phyloP scores from a whole-genome alignment of 2,797 vertebrate genomes.

The Huso huso region DNA sequence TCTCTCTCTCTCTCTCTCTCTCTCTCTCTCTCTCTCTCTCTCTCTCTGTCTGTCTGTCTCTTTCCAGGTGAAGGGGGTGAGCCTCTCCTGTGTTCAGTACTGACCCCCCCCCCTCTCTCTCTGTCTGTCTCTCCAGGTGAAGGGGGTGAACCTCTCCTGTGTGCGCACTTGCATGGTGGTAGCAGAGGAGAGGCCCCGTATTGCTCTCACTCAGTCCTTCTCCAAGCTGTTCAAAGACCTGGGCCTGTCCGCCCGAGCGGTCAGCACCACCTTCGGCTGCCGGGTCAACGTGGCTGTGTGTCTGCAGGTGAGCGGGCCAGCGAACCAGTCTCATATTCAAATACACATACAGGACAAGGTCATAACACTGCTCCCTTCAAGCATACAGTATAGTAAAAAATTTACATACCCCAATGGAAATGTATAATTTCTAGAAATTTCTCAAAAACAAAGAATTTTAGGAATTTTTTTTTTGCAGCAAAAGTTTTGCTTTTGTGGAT shows the following conservation, averaged over 20 bases:
- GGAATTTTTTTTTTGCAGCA: too few relatives aligned
- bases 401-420: too few relatives aligned
- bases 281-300: conserved; percentile 91
- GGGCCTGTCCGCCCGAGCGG: conserved; percentile 84
- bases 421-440: too few relatives aligned
- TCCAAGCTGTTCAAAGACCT: conserved; percentile 95
- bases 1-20: conserved; percentile 18
- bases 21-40: conserved; percentile 10
- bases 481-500: too few relatives aligned
- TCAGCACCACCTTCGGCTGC: conserved; percentile 96
- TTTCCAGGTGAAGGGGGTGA: background rate
- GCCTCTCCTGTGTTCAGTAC: background rate
- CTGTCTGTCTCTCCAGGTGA: conserved; percentile 48
- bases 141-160: conserved; percentile 85
- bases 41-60: background rate
- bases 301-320: conserved; percentile 72
- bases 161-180: conserved; percentile 97
- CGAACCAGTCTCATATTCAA: too few relatives aligned
- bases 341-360: too few relatives aligned
- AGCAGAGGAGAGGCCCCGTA: conserved; percentile 86
- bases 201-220: conserved; percentile 84
- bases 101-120: background rate
- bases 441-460: too few relatives aligned
- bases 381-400: too few relatives aligned
- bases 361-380: too few relatives aligned